Conservation (phyloP, 2,797 vertebrate genomes). For the Pantherophis vulpinus region DNA sequence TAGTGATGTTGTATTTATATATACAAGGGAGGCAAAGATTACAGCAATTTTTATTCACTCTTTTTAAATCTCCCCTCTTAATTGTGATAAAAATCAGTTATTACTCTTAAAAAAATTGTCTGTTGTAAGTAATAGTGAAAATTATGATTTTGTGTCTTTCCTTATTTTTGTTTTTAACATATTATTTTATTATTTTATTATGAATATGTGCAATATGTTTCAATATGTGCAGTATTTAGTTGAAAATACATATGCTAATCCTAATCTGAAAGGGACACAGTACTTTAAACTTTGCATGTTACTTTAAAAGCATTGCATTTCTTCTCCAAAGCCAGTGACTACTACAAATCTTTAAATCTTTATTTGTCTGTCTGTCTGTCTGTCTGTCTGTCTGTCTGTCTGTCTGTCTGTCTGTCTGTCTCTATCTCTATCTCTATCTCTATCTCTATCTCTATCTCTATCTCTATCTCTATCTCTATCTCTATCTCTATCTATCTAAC, state of each 20-base stretch:
- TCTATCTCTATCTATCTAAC: too few relatives aligned
- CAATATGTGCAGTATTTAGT: neutral
- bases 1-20: neutral
- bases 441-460: too few relatives aligned
- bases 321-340: neutral
- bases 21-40: neutral
- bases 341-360: neutral
- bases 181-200: neutral
- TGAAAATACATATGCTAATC: neutral
- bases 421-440: too few relatives aligned
- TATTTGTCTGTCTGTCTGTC: too few relatives aligned
- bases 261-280: neutral
- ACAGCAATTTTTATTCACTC: neutral
- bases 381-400: too few relatives aligned
- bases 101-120: neutral
- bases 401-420: too few relatives aligned
- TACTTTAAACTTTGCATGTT: neutral
- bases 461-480: too few relatives aligned
- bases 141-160: neutral
- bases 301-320: neutral
- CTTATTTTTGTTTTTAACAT: neutral
- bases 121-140: neutral
- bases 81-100: neutral
- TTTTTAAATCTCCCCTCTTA: neutral
- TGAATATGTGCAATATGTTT: neutral